Evolutionary conservation across 2,113 vertebrate genomes (phyloP).

Genomic region (Speoplatyrhinus poulsoni): DNA sequence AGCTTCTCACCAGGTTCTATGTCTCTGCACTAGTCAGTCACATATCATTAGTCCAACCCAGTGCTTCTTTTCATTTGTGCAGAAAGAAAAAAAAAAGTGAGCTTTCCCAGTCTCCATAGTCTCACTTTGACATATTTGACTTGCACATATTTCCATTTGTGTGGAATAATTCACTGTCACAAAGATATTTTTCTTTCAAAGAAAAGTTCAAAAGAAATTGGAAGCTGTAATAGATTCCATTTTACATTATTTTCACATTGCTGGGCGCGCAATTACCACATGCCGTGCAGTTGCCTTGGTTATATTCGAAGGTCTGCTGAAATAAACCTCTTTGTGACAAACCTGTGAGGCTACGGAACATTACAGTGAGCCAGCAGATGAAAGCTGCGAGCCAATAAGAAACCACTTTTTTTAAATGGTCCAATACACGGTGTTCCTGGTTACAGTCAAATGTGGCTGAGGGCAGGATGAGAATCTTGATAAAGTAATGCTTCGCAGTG

Average conservation of each 20-base stretch:
- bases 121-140: conserved; percentile 30
- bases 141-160: conserved; percentile 35
- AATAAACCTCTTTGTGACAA: not conserved
- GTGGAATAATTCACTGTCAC: conserved; percentile 15
- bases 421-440: not conserved
- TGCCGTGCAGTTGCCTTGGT: conserved; percentile 13
- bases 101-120: conserved; percentile 10
- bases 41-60: too few relatives aligned
- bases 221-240: conserved; percentile 33
- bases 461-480: conserved; percentile 7
- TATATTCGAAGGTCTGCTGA: not conserved
- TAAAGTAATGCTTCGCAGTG: conserved; percentile 25
- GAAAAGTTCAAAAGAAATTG: conserved; percentile 43
- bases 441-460: not conserved
- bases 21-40: too few relatives aligned
- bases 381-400: not conserved
- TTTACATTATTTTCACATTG: conserved; percentile 26
- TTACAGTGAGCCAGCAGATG: not conserved
- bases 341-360: not conserved
- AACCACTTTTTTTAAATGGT: not conserved
- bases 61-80: not conserved
- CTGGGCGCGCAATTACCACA: conserved; percentile 18
- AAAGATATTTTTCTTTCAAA: conserved; percentile 29
- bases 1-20: too few relatives aligned
- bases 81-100: not conserved